Base-by-base conservation (phyloP, 53 echinoderm and acorn worm species). In the Crossaster papposus region DNA sequence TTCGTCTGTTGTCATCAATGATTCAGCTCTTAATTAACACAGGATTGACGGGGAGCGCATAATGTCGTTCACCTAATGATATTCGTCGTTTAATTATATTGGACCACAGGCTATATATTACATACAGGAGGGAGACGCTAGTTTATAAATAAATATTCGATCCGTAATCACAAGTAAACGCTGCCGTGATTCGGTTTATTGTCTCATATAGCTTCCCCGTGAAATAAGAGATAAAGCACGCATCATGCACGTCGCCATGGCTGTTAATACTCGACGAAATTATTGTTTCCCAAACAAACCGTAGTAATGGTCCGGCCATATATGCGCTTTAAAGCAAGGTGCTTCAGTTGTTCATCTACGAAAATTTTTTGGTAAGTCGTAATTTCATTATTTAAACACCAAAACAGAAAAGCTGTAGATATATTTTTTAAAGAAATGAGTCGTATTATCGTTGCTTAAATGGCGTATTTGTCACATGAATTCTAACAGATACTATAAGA, bases 111-210 rank as follows among this genome's bases (percentile, higher is more conserved):
- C 28, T 20, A 68, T n/a, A 10, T 18, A n/a, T n/a, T n/a, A n/a
- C n/a, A n/a, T 28, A 68, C 12, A 24, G 20, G 3, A 68, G 4
- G n/a, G 68, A 10, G 68, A 68, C 68, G 68, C 28, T 68, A 68
- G 17, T 58, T 68, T 68, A 20, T 7, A 28, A 68, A 11, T 24
- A 68, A 26, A 68, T 10, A 11, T 68, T 11, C 68, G 10, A 23
- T 26, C 68, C 22, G 22, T n/a, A 68, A 28, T 68, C 28, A 68
- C 28, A 23, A 20, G 10, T 68, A 26, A 68, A n/a, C 68, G 28
- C 68, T 68, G 68, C 68, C 5, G 28, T 68, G 68, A 68, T 68
- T 68, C 10, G 26, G 68, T 68, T 68, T 68, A 68, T 68, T 68
- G 28, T 26, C 22, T 10, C 11, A 62, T 44, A 44, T 58, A 20